Evolutionary conservation across 2,888 invertebrate genomes (phyloP).

Genomic region (Hirtodrosophila cameraria): DNA sequence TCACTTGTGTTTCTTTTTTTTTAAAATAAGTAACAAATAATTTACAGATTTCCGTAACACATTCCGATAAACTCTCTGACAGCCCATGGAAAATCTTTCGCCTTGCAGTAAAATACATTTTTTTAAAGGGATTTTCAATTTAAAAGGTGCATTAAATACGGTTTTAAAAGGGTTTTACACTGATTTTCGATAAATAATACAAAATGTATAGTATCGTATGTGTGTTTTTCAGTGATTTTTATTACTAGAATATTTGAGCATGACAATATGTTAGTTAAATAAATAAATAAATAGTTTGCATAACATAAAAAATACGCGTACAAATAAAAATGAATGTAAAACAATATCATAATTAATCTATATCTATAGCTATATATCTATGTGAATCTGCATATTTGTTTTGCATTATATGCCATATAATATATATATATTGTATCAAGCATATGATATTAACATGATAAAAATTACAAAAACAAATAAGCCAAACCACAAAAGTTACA

Average conservation of each 20-base stretch:
- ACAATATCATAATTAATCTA: slow-evolving; percentile 39
- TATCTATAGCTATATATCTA: slow-evolving; percentile 16
- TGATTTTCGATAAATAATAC: slow-evolving; percentile 17
- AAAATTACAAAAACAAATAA: slow-evolving; percentile 55
- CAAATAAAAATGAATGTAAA: slow-evolving; percentile 44
- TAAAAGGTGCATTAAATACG: slow-evolving; percentile 2
- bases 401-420: slow-evolving; percentile 32
- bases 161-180: neutral
- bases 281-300: slow-evolving; percentile 71
- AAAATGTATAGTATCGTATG: slow-evolving; percentile 7
- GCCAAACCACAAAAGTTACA: slow-evolving; percentile 51
- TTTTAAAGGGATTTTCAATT: slow-evolving; percentile 5
- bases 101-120: neutral
- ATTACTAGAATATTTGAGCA: slow-evolving; percentile 46
- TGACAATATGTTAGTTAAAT: slow-evolving; percentile 77
- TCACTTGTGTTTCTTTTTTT: too few relatives aligned
- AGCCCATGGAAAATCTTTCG: neutral
- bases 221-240: slow-evolving; percentile 51
- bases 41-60: too few relatives aligned
- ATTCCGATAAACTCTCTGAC: neutral
- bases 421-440: slow-evolving; percentile 31
- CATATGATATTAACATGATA: slow-evolving; percentile 37
- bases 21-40: too few relatives aligned
- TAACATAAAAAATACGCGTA: slow-evolving; percentile 39
- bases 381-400: slow-evolving; percentile 16